These are phyloP conservation scores for Urocynchramus pylzowi DNA, from an alignment of 2,113 vertebrate species.

Conservation along the genomic window DNA sequence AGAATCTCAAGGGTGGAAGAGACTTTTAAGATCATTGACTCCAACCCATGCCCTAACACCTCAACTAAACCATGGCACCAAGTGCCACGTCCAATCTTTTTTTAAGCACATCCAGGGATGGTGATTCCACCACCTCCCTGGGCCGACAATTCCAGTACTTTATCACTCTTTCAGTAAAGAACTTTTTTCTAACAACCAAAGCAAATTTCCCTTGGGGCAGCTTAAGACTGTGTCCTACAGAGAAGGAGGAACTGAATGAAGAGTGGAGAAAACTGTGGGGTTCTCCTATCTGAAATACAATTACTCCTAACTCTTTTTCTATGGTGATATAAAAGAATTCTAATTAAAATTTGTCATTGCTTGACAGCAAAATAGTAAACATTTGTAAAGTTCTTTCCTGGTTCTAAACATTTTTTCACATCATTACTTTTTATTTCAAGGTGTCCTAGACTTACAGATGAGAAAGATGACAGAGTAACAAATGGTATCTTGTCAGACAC, in stretches of 20 bases:
- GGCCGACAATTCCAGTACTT: neutral
- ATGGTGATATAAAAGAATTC: neutral
- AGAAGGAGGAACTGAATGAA: neutral
- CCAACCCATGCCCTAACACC: neutral
- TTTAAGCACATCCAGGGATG: too few relatives aligned
- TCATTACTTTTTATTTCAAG: neutral
- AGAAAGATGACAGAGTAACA: neutral
- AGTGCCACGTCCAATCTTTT: neutral
- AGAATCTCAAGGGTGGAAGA: neutral
- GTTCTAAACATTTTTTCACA: neutral
- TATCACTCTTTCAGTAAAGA: neutral
- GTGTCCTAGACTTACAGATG: neutral
- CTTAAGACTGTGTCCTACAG: neutral
- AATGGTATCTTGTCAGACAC: neutral
- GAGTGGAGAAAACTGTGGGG: neutral
- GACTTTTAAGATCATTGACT: fast-evolving
- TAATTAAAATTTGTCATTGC: neutral
- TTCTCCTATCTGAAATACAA: neutral
- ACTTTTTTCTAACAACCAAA: neutral
- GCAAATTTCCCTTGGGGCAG: neutral
- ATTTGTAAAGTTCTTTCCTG: neutral
- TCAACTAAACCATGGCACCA: neutral
- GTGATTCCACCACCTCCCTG: too few relatives aligned
- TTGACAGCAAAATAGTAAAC: neutral
- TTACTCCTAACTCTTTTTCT: neutral